Evolutionary conservation across 2,797 vertebrate genomes (phyloP).

Genomic region (Pempheris klunzingeri): DNA sequence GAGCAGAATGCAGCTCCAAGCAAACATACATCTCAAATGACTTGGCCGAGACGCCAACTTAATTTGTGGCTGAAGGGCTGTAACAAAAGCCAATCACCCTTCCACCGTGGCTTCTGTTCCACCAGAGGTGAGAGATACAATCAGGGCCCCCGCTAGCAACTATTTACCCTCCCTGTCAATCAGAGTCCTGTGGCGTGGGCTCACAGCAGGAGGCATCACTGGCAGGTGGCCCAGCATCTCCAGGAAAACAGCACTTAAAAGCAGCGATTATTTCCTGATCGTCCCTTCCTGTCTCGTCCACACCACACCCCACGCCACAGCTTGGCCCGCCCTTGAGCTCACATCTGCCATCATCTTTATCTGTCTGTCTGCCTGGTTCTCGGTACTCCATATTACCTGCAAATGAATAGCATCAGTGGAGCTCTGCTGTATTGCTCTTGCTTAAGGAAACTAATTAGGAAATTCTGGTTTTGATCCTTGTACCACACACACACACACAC

Average conservation of each 20-base stretch:
- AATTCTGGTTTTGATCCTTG: conserved; percentile 57
- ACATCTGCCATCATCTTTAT: conserved; percentile 35
- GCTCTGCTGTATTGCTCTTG: conserved; percentile 30
- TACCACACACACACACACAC: conserved; percentile 22
- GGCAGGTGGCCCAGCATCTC: conserved; percentile 67
- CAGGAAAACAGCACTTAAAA: conserved; percentile 67
- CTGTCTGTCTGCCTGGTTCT: conserved; percentile 19
- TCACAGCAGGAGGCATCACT: conserved; percentile 72
- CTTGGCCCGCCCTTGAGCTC: conserved; percentile 39
- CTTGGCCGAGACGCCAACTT: conserved; percentile 66
- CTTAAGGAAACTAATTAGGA: conserved; percentile 60
- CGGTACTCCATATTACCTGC: conserved; percentile 20
- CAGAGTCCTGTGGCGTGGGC: conserved; percentile 68
- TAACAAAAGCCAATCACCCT: conserved; percentile 78
- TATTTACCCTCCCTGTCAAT: conserved; percentile 84
- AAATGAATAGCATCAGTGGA: conserved; percentile 48
- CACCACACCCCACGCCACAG: conserved; percentile 19
- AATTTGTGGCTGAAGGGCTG: conserved; percentile 76
- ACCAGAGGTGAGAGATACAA: conserved; percentile 79
- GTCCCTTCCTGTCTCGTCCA: conserved; percentile 50
- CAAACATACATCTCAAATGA: conserved; percentile 51
- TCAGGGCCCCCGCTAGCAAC: conserved; percentile 80
- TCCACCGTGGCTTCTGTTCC: conserved; percentile 65
- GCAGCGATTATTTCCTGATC: conserved; percentile 62
- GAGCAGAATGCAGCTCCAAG: conserved; percentile 42